Evolutionary conservation across 2,888 invertebrate genomes (phyloP).

Genomic region (Dicyrtomina minuta): DNA sequence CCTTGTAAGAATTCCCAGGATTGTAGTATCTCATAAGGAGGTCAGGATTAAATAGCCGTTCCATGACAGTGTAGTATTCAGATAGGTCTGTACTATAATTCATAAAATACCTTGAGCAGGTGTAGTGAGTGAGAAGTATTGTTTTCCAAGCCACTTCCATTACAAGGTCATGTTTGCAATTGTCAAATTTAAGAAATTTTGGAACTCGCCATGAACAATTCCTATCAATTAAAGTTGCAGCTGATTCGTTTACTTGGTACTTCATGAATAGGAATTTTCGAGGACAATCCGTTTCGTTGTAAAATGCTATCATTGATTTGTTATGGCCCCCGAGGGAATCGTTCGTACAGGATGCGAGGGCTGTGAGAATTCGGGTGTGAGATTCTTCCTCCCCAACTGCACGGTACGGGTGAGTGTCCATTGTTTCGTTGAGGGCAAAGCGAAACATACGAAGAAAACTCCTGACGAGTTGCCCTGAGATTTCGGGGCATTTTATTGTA

Average conservation of each 20-base stretch:
- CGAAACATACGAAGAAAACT: conserved; percentile 45
- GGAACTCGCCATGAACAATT: conserved; percentile 36
- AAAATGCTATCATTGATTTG: conserved; percentile 12
- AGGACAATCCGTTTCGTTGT: conserved; percentile 25
- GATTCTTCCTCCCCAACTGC: conserved; percentile 19
- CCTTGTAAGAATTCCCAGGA: conserved; percentile 40
- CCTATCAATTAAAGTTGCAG: neutral
- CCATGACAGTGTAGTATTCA: conserved; percentile 41
- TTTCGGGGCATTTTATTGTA: conserved; percentile 37
- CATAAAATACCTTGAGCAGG: conserved; percentile 41
- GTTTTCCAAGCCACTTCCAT: conserved; percentile 46
- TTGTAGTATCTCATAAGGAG: conserved; percentile 45
- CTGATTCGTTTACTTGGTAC: neutral
- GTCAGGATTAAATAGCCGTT: conserved; percentile 45
- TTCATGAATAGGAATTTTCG: conserved; percentile 15
- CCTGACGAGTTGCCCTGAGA: conserved; percentile 35
- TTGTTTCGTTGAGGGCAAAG: conserved; percentile 39
- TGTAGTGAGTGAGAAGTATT: conserved; percentile 45
- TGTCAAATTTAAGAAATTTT: conserved; percentile 33
- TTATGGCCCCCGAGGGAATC: neutral
- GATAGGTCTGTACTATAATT: conserved; percentile 32
- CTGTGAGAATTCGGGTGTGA: conserved; percentile 15
- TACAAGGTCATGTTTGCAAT: conserved; percentile 37
- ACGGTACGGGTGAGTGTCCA: conserved; percentile 39
- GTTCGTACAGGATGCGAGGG: conserved; percentile 31